phyloP scores from a whole-genome alignment of 2,797 vertebrate genomes.

The Argentina silus region DNA sequence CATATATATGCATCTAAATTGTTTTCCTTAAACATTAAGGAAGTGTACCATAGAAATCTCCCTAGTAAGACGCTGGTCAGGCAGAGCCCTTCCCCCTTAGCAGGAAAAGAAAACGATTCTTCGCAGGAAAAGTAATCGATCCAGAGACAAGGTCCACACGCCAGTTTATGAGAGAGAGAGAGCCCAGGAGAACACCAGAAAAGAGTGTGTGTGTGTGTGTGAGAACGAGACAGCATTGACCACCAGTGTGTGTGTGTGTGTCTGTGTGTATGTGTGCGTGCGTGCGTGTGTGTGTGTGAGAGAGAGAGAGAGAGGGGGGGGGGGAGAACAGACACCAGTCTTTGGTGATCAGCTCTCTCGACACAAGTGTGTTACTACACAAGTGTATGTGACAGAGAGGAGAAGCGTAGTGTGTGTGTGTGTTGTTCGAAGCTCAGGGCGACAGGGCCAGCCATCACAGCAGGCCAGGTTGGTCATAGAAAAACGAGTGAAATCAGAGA shows the following conservation, averaged over 20 bases:
- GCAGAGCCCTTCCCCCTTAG: slow-evolving; percentile 73
- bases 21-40: slow-evolving; percentile 99
- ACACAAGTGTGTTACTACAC: not conserved
- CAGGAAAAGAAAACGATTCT: slow-evolving; percentile 59
- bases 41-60: slow-evolving; percentile 86
- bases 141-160: slow-evolving; percentile 7
- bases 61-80: slow-evolving; percentile 84
- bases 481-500: slow-evolving; percentile 66
- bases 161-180: slow-evolving; percentile 47
- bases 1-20: slow-evolving; percentile 84
- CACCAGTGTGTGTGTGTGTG: slow-evolving; percentile 54
- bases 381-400: slow-evolving; percentile 49
- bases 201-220: not conserved
- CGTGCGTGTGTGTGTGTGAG: slow-evolving; percentile 42
- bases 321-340: slow-evolving; percentile 57
- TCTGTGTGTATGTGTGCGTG: slow-evolving; percentile 51
- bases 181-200: slow-evolving; percentile 22
- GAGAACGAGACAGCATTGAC: not conserved
- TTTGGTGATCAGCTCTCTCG: not conserved
- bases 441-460: slow-evolving; percentile 62
- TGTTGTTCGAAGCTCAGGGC: slow-evolving; percentile 29
- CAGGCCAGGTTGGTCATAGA: slow-evolving; percentile 54
- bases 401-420: slow-evolving; percentile 41
- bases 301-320: slow-evolving; percentile 58
- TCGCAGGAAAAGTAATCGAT: slow-evolving; percentile 61